Evolutionary conservation across 1,140 invertebrate genomes (phyloP).

Genomic region (Cephus cinctus): DNA sequence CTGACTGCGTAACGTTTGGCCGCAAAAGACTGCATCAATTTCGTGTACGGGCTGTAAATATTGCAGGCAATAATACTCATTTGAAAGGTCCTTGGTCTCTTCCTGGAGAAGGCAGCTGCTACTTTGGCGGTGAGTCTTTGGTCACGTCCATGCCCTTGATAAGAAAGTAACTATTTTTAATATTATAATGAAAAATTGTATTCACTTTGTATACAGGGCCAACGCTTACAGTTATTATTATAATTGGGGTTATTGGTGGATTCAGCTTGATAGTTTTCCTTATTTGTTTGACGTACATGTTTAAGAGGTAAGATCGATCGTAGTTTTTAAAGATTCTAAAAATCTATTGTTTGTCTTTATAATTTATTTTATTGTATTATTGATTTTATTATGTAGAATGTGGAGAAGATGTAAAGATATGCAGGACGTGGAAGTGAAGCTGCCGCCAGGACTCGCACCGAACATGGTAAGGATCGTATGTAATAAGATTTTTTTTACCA

Average conservation of each 20-base stretch:
- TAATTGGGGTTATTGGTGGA: slow-evolving; percentile 44
- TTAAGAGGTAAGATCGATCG: slow-evolving; percentile 46
- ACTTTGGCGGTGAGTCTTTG: slow-evolving; percentile 38
- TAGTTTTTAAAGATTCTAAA: slow-evolving; percentile 9
- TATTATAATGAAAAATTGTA: slow-evolving; percentile 5
- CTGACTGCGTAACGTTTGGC: slow-evolving; percentile 44
- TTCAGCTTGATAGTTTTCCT: slow-evolving; percentile 33
- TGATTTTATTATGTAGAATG: slow-evolving; percentile 42
- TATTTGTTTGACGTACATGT: slow-evolving; percentile 38
- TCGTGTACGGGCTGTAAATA: slow-evolving; percentile 51
- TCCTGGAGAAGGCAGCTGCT: slow-evolving; percentile 49
- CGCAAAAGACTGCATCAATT: slow-evolving; percentile 40
- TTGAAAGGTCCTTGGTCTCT: slow-evolving; percentile 53
- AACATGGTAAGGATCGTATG: slow-evolving; percentile 37
- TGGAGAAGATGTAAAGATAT: slow-evolving; percentile 57
- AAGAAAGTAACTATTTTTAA: slow-evolving; percentile 2
- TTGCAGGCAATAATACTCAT: slow-evolving; percentile 33
- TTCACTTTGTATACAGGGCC: slow-evolving; percentile 29
- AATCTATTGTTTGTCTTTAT: slow-evolving; percentile 9
- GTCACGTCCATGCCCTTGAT: slow-evolving; percentile 5
- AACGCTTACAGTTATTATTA: slow-evolving; percentile 31
- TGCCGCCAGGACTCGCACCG: slow-evolving; percentile 59
- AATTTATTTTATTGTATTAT: slow-evolving; percentile 11
- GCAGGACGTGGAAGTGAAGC: slow-evolving; percentile 58
- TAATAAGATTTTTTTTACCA: neutral